Evolutionary conservation across 1,140 invertebrate species (phyloP), one percentile per base, ranked within the genome.

Genomic region (Archivesica marissinica): DNA sequence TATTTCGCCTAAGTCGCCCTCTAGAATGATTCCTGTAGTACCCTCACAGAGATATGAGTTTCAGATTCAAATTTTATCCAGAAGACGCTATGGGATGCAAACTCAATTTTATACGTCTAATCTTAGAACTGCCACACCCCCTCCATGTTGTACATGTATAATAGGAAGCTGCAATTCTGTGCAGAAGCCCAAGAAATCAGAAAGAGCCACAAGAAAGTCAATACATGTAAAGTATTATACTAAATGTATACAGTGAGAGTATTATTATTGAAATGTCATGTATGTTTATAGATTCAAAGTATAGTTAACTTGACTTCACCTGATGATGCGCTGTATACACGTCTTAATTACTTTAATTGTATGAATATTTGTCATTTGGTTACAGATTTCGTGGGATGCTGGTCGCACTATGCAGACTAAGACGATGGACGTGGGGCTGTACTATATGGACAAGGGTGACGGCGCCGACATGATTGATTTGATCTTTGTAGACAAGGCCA

Each of bases 381-480:
- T 76, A 77, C 56, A 77, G 75, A 23, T 61, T 25, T 23, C 54
- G 7, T 61, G 52, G 52, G 56, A 77, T 61, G 75, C 15, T 0
- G 30, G 50, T 52, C 47, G 38, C 11, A 72, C 68, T 33, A 33
- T 33, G 41, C 39, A 72, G 25, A 50, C 25, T 15, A 72, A 72
- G 41, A 61, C 52, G 11, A 44, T 61, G 20, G 33, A 77, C 28
- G 50, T 77, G 4, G 75, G 75, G 15, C 35, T 77, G 35, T 77
- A 61, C 30, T 77, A 41, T 33, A 77, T 61, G 38, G 75, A 77
- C 33, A 20, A 77, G 35, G 75, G 54, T 4, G 52, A 41, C 25
- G 13, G n/a, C 11, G 41, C 61, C n/a, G 35, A 72, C 15, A 41
- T 77, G 54, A 23, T 44, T 11, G 56, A 61, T 59, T 9, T 61